These are phyloP conservation scores for Eupithecia dodoneata DNA, from an alignment of 2,888 invertebrate species.

Conservation along the genomic window DNA sequence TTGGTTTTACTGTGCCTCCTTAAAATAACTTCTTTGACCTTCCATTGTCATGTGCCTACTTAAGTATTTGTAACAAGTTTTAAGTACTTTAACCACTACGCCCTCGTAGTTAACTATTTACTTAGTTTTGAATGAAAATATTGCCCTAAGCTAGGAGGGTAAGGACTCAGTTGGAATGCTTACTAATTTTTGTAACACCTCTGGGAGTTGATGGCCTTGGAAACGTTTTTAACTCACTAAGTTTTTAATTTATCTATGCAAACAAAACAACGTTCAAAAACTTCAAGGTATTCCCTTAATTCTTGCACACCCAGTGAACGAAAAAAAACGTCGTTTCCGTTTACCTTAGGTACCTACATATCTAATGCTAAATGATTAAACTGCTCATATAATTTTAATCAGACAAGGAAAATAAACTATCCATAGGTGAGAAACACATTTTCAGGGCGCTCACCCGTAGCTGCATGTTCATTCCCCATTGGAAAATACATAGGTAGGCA, in stretches of 20 bases:
- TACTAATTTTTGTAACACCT: constrained; percentile 1
- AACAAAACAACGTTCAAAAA: background rate
- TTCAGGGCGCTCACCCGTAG: constrained; percentile 5
- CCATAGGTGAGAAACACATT: background rate
- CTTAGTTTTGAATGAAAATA: constrained; percentile 1
- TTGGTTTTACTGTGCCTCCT: background rate
- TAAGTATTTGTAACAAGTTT: background rate
- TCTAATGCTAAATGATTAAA: background rate
- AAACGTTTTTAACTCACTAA: background rate
- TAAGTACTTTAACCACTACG: background rate
- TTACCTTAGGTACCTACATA: background rate
- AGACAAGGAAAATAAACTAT: background rate
- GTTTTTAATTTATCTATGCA: background rate
- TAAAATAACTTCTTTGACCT: background rate
- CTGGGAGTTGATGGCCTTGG: constrained; percentile 8
- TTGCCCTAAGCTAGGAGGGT: background rate
- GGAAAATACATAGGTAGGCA: background rate
- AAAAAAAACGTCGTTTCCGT: background rate
- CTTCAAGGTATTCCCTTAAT: background rate
- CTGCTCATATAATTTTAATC: background rate
- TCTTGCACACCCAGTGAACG: background rate
- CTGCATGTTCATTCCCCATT: constrained; percentile 9
- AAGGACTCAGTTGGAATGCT: constrained; percentile 1
- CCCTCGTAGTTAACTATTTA: background rate
- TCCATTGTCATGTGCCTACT: background rate